phyloP scores from a whole-genome alignment of 2,797 vertebrate species.

The Halcyon badia region DNA sequence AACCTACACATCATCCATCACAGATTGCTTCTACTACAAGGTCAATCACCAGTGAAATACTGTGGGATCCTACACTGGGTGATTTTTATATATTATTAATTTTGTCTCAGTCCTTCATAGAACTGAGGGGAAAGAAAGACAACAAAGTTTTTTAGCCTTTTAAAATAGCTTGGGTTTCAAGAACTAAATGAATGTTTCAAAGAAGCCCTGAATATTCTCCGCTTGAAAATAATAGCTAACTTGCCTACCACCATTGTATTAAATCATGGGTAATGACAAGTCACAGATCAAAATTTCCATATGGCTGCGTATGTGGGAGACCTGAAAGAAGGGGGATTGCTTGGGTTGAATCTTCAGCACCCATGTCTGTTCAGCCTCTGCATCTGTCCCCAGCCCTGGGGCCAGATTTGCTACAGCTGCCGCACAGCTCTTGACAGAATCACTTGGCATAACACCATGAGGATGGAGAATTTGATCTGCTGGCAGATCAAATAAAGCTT shows the following conservation, averaged over 20 bases:
- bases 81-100: neutral
- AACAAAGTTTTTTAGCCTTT: neutral
- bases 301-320: neutral
- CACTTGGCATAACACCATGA: neutral
- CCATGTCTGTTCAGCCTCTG: neutral
- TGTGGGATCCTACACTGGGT: rapidly evolving
- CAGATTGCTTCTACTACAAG: neutral
- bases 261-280: neutral
- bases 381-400: neutral
- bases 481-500: neutral
- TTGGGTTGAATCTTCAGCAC: neutral
- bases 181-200: neutral
- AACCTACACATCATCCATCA: neutral
- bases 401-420: neutral
- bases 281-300: neutral
- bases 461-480: neutral
- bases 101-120: neutral
- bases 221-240: neutral
- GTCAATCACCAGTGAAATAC: neutral
- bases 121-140: too few relatives aligned
- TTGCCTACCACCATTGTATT: neutral
- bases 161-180: neutral
- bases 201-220: neutral
- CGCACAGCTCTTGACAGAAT: rapidly evolving
- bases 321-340: neutral